Conservation (phyloP, 2,888 invertebrate genomes). For the Cosmorhoe ocellata region DNA sequence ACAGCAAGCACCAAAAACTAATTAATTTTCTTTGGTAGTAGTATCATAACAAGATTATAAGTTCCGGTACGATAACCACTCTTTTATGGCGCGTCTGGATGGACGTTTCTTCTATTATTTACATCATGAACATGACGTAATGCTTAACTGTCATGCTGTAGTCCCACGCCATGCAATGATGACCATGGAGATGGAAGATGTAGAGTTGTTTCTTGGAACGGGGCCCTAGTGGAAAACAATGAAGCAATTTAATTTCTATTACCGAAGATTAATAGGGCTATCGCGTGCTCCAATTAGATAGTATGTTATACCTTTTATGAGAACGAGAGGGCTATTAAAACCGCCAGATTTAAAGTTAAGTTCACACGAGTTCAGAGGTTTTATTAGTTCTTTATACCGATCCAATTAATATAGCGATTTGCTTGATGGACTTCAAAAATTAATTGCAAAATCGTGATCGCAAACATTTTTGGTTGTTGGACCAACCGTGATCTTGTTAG, state of each 20-base stretch:
- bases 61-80: too few relatives aligned
- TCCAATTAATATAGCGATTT: conserved; percentile 40
- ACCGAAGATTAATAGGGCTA: conserved; percentile 63
- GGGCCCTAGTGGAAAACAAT: conserved; percentile 42
- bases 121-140: too few relatives aligned
- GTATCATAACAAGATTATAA: too few relatives aligned
- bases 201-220: neutral
- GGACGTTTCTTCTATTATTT: too few relatives aligned
- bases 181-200: too few relatives aligned
- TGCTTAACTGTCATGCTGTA: too few relatives aligned
- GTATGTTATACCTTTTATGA: conserved; percentile 52
- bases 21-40: too few relatives aligned
- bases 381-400: conserved; percentile 56
- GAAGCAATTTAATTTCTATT: conserved; percentile 54
- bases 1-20: too few relatives aligned
- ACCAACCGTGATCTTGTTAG: too few relatives aligned
- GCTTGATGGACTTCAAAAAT: conserved; percentile 32
- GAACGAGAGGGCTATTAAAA: conserved; percentile 54
- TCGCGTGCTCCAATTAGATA: conserved; percentile 69
- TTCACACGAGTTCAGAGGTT: conserved; percentile 52
- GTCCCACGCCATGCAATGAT: too few relatives aligned
- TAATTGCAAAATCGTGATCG: conserved; percentile 30
- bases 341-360: conserved; percentile 35
- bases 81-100: too few relatives aligned
- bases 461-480: conserved; percentile 10